These are phyloP conservation scores for Asbolus verrucosus DNA, from an alignment of 1,140 invertebrate species.

Conservation along the genomic window DNA sequence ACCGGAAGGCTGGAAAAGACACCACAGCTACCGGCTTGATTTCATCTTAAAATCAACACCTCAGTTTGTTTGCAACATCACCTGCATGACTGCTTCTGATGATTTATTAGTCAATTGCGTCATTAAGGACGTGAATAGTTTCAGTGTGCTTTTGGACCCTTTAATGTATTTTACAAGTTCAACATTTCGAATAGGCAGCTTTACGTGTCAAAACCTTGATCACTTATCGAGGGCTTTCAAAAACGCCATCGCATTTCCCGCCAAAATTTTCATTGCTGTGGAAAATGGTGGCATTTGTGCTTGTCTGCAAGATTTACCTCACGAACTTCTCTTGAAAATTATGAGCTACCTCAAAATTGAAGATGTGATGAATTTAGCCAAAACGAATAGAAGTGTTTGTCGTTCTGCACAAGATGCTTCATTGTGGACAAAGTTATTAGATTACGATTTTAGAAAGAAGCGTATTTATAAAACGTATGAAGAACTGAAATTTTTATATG, in stretches of 20 bases:
- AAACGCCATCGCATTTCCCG: constrained; percentile 56
- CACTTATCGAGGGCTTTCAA: constrained; percentile 59
- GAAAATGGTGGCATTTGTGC: constrained; percentile 43
- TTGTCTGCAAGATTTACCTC: constrained; percentile 59
- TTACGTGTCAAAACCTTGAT: constrained; percentile 56
- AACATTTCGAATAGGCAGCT: constrained; percentile 45
- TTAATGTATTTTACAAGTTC: constrained; percentile 58
- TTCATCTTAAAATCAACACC: constrained; percentile 48
- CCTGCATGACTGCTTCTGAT: constrained; percentile 49
- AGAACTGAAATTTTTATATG: constrained; percentile 11
- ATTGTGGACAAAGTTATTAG: constrained; percentile 36
- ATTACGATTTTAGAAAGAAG: constrained; percentile 13
- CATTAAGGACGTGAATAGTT: constrained; percentile 50
- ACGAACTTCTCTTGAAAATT: constrained; percentile 56
- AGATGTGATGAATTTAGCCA: constrained; percentile 31
- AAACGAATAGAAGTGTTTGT: constrained; percentile 44
- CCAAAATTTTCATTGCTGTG: constrained; percentile 55
- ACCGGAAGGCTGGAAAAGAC: constrained; percentile 51
- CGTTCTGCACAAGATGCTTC: constrained; percentile 13
- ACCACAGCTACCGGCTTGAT: constrained; percentile 43
- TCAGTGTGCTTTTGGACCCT: constrained; percentile 56
- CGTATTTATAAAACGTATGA: constrained; percentile 4
- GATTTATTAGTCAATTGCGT: constrained; percentile 60
- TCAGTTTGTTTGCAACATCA: constrained; percentile 5
- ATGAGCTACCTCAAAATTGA: constrained; percentile 41